phyloP scores from a whole-genome alignment of 2,113 vertebrate genomes.

The Callipepla californica region DNA sequence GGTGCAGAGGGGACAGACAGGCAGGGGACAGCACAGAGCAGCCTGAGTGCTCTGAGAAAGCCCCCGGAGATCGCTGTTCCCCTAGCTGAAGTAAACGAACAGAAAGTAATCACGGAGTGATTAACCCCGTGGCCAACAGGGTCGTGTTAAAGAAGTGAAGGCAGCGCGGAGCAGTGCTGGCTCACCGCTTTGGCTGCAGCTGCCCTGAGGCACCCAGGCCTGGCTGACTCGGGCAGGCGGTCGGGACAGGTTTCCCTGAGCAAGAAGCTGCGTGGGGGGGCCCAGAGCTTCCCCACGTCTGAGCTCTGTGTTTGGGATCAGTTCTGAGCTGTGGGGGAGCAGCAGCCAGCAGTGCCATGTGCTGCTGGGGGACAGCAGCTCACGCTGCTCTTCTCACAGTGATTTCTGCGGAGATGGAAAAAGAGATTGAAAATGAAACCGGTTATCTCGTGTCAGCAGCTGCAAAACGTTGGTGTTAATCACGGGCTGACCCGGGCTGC shows the following conservation, averaged over 20 bases:
- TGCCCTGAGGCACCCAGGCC: neutral
- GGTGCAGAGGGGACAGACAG: neutral
- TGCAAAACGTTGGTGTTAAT: neutral
- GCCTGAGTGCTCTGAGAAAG: neutral
- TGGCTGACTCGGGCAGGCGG: neutral
- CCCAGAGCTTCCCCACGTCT: fast-evolving
- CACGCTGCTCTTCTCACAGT: fast-evolving
- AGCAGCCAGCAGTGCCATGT: neutral
- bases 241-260: neutral
- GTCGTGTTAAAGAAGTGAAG: neutral
- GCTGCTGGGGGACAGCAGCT: fast-evolving
- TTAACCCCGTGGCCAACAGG: neutral
- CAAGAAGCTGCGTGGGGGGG: neutral
- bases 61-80: neutral
- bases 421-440: neutral
- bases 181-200: neutral
- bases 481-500: neutral
- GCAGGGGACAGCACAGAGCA: neutral
- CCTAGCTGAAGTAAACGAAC: neutral
- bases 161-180: neutral
- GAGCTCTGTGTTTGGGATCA: fast-evolving
- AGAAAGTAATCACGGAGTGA: neutral
- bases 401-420: neutral
- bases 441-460: neutral
- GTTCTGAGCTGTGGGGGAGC: neutral